A percentile compares a stretch with the other conserved stretches of the same genome.
Evolutionary conservation across 2,113 vertebrate species (phyloP).

Genomic region (Takifugu flavidus): DNA sequence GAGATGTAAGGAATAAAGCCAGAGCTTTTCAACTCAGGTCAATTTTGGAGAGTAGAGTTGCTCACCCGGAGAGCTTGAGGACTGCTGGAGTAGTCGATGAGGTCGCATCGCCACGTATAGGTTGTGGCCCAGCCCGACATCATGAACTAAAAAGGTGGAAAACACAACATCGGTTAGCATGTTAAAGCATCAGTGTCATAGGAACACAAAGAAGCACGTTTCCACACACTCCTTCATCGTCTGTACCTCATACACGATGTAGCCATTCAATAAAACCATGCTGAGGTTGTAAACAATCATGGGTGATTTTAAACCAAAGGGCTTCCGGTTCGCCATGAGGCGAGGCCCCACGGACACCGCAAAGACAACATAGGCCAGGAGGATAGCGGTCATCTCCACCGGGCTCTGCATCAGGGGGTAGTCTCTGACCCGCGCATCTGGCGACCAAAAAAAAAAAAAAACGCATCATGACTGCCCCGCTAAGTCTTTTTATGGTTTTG

Average conservation of each 20-base stretch:
- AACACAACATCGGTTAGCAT: background rate
- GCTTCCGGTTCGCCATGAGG: slow-evolving; percentile 92
- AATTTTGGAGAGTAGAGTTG: background rate
- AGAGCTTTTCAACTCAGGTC: background rate
- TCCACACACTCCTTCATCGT: background rate
- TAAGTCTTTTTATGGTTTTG: background rate
- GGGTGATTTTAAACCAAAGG: slow-evolving; percentile 82
- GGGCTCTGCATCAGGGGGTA: slow-evolving; percentile 91
- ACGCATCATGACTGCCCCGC: background rate
- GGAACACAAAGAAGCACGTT: background rate
- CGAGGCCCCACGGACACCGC: slow-evolving; percentile 86
- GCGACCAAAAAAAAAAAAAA: slow-evolving; percentile 9
- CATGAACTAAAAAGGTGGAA: slow-evolving; percentile 78
- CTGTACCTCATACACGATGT: slow-evolving; percentile 91
- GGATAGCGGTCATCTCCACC: slow-evolving; percentile 79
- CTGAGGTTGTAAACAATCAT: slow-evolving; percentile 94
- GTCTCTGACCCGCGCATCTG: slow-evolving; percentile 83
- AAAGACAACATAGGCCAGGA: slow-evolving; percentile 83
- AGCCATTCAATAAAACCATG: slow-evolving; percentile 87
- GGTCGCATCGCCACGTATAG: slow-evolving; percentile 91
- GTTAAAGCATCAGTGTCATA: background rate
- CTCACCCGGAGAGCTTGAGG: slow-evolving; percentile 88
- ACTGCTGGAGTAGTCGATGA: slow-evolving; percentile 80
- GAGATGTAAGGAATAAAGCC: background rate
- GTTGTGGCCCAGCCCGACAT: slow-evolving; percentile 94